Evolutionary conservation across 2,797 vertebrate genomes (phyloP), one percentile per base, ranked within the genome.

Genomic region (Periophthalmus magnuspinnatus): DNA sequence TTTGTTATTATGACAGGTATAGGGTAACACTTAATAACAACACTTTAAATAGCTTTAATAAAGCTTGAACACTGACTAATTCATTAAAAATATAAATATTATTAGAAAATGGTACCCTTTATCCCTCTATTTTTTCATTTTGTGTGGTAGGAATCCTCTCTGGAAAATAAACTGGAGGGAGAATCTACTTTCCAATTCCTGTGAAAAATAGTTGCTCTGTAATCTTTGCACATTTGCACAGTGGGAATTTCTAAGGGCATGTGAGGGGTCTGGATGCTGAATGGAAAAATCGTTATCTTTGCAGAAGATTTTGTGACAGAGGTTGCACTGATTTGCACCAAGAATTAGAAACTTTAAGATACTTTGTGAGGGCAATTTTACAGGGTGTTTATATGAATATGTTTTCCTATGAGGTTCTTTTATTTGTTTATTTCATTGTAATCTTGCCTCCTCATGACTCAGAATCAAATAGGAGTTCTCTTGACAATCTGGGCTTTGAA

Each of bases 211-310:
- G 5, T 68, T 67, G 56, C 54, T 55, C 45, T 19, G 58, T 78
- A 78, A 65, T 78, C 76, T 73, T 69, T n/a, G n/a, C n/a, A 60
- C 59, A 76, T 75, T 86, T 71, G 68, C 78, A 62, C 68, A 63
- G 71, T 64, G 66, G 55, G 71, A 81, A 78, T 78, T 73, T 79
- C 66, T 70, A 24, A 78, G 59, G 83, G 72, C 65, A 32, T 74
- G 76, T 67, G 79, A 78, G 81, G 80, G 80, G 83, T 69, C 72
- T n/a, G 68, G 57, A 60, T 73, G 54, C 32, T 57, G 79, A 59
- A 65, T 81, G 86, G 85, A 89, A 89, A 92, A 89, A 19, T 76
- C 81, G 89, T 90, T 77, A 84, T 81, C 67, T 80, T 79, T 83
- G 2, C 19, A 17, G 36, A 69, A 45, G 61, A 24, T 24, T 72